Conservation (phyloP, 2,797 vertebrate species). For the Amphiprion clarkii region DNA sequence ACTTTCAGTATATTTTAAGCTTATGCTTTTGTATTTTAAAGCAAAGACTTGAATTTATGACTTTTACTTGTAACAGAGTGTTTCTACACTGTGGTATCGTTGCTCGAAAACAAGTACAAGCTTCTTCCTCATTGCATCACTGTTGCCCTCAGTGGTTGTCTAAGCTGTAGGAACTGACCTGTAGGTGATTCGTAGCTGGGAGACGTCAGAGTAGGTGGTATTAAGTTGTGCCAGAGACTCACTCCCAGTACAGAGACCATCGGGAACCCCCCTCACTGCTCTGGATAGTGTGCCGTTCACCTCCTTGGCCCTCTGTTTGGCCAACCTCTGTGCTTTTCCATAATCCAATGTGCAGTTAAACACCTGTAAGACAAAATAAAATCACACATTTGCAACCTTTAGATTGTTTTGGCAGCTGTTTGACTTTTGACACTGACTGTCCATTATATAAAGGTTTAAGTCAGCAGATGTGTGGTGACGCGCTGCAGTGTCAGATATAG, state of each 20-base stretch:
- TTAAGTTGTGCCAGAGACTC: slow-evolving; percentile 82
- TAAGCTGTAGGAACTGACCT: slow-evolving; percentile 67
- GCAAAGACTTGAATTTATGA: no score
- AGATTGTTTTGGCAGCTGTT: background rate
- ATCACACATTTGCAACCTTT: background rate
- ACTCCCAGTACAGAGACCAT: slow-evolving; percentile 81
- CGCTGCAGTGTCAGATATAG: background rate
- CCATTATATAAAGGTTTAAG: background rate
- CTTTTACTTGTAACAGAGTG: no score
- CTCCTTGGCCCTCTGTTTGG: slow-evolving; percentile 35
- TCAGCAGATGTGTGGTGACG: background rate
- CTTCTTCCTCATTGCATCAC: no score
- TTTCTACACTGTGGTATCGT: no score
- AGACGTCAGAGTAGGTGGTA: slow-evolving; percentile 89
- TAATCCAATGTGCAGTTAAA: slow-evolving; percentile 89
- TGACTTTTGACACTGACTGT: background rate
- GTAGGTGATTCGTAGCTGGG: slow-evolving; percentile 90
- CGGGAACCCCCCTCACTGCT: slow-evolving; percentile 57
- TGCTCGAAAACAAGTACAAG: no score
- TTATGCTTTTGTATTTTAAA: no score
- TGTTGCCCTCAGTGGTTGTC: background rate
- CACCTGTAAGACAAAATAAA: slow-evolving; percentile 59
- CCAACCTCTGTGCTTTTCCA: slow-evolving; percentile 55
- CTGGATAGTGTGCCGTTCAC: slow-evolving; percentile 60
- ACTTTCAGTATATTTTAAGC: no score